These are phyloP conservation scores for Cladopsammia gracilis DNA, from an alignment of 64 coral and sea anemone species.

Conservation along the genomic window DNA sequence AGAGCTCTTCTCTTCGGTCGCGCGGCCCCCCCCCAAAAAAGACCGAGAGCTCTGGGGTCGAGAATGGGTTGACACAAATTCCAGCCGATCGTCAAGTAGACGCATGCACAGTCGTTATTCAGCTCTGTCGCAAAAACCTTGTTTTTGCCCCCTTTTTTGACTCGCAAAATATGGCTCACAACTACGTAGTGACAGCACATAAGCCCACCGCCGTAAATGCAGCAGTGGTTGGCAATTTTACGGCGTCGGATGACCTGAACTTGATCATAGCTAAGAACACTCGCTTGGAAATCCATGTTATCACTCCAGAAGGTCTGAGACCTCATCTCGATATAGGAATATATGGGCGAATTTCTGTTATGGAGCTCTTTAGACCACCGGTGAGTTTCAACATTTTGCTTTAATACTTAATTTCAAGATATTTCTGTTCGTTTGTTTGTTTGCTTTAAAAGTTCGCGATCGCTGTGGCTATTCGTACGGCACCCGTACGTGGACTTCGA, in stretches of 20 bases:
- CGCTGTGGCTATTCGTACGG: too few species aligned
- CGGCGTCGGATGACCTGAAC: slow-evolving; percentile 90
- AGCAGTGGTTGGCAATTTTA: slow-evolving; percentile 99
- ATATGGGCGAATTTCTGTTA: slow-evolving; percentile 92
- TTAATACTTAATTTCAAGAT: background rate
- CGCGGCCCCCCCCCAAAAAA: too few species aligned
- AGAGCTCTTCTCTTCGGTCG: too few species aligned
- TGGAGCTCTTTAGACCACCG: slow-evolving; percentile 89
- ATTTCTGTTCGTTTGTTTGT: background rate
- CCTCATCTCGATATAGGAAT: slow-evolving; percentile 95
- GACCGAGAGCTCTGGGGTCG: too few species aligned
- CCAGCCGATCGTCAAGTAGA: too few species aligned
- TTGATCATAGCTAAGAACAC: slow-evolving; percentile 96
- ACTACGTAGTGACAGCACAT: slow-evolving; percentile 99
- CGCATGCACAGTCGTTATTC: too few species aligned
- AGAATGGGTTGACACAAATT: too few species aligned
- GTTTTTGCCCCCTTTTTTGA: background rate
- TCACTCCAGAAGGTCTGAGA: slow-evolving; percentile 91
- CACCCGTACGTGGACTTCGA: too few species aligned
- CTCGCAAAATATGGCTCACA: slow-evolving; percentile 78
- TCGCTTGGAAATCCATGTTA: slow-evolving; percentile 95
- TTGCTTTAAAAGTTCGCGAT: too few species aligned
- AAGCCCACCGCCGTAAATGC: slow-evolving; percentile 97
- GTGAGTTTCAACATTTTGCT: slow-evolving; percentile 42
- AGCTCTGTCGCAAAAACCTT: too few species aligned